Evolutionary conservation across 2,888 invertebrate genomes (phyloP), one percentile per base, ranked within the genome.

Genomic region (Spisula subtruncata): DNA sequence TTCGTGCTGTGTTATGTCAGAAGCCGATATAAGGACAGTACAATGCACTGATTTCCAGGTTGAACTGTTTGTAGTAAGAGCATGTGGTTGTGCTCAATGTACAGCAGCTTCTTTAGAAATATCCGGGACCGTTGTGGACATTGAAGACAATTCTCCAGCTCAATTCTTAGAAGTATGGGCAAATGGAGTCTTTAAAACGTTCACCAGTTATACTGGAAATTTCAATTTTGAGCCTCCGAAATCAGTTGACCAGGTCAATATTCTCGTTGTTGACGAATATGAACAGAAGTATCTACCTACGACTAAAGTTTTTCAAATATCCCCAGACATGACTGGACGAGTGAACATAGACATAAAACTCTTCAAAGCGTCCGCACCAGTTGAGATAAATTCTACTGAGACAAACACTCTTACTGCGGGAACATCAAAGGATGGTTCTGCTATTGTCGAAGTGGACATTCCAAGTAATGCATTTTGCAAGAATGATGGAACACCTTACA

Each of bases 391-490:
- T 51, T 81, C 81, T 25, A 25, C 48, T 8, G 51, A 14, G 16
- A 12, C 48, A 12, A 51, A 81, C 29, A 81, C 81, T 2, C 29
- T 81, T 18, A 8, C 8, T 20, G 81, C 81, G 12, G 81, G 81
- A 1, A 81, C 81, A 48, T 14, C 29, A 0, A 29, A 25, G 2
- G 20, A 14, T 12, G 41, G 51, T 51, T 32, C 18, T 4, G 16
- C 56, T 8, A 32, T 83, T 32, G 18, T 56, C 20, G 25, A 35
- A 32, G 32, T 51, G 18, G 56, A 83, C 0, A 35, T 83, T 18
- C 83, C 83, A 18, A 56, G 56, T 14, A 83, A 83, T 51, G 29
- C 83, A 29, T 83, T 35, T 35, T 51, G 32, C 51, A 20, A 56
- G 14, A 54, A 10, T 29, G 32, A 83, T 56, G 83, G 83, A 16